A percentile compares a stretch with the other conserved stretches of the same genome.
These are phyloP conservation scores for Colius striatus DNA, from an alignment of 2,113 vertebrate species.

Conservation along the genomic window DNA sequence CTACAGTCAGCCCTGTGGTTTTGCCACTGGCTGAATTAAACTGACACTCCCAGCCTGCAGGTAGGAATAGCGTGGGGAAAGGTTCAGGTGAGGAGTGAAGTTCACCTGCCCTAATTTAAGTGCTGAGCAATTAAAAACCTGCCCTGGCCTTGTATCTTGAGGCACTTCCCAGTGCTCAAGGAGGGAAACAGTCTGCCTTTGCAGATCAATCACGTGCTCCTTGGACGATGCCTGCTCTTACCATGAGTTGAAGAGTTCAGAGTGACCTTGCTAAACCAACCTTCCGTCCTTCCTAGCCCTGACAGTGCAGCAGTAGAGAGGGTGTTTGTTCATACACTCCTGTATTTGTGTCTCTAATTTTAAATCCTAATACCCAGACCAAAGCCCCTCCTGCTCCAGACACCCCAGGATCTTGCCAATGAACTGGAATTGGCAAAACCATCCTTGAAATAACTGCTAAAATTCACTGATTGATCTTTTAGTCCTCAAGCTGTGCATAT, in stretches of 20 bases:
- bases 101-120: neutral
- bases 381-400: neutral
- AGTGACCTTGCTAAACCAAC: neutral
- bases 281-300: neutral
- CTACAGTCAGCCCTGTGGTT: neutral
- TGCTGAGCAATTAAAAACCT: neutral
- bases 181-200: neutral
- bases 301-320: neutral
- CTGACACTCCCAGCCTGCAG: neutral
- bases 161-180: neutral
- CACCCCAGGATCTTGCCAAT: neutral
- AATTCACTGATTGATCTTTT: neutral
- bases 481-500: neutral
- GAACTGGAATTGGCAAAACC: neutral
- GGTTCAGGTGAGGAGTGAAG: neutral
- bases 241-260: neutral
- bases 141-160: neutral
- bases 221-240: neutral
- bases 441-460: neutral
- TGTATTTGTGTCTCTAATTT: neutral
- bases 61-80: neutral
- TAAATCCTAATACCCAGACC: neutral
- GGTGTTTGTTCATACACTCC: neutral
- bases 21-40: neutral
- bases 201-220: neutral